A percentile compares a stretch with the other conserved stretches of the same genome.
These are phyloP conservation scores for Bradypodion ventrale DNA, from an alignment of 2,797 vertebrate species.

Conservation along the genomic window DNA sequence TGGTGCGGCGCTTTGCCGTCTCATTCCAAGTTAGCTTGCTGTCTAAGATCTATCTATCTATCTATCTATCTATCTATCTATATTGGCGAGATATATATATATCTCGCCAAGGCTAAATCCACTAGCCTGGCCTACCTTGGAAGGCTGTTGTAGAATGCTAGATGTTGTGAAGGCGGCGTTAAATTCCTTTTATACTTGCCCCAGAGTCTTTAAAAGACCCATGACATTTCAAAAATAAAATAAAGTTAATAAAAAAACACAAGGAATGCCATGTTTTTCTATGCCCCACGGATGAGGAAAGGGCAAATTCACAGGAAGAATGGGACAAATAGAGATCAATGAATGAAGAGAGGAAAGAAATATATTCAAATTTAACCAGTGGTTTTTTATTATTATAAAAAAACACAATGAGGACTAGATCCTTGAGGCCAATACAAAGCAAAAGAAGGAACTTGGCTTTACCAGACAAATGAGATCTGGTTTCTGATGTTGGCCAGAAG, in stretches of 20 bases:
- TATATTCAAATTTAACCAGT: background rate
- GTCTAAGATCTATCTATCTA: no score
- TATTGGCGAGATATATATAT: no score
- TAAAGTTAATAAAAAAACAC: no score
- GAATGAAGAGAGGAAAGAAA: no score
- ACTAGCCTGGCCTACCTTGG: background rate
- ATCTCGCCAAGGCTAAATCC: no score
- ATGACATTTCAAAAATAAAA: no score
- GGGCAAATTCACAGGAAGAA: background rate
- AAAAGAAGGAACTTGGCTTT: no score
- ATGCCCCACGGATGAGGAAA: background rate
- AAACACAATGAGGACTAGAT: background rate
- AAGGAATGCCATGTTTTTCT: background rate
- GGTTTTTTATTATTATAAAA: background rate
- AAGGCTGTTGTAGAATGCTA: background rate
- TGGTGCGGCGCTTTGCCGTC: no score
- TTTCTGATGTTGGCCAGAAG: background rate
- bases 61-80: no score
- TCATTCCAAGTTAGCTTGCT: no score
- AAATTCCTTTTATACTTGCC: background rate
- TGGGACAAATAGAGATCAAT: accelerated
- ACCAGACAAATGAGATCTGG: background rate
- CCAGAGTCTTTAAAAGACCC: background rate
- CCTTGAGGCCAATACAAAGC: background rate
- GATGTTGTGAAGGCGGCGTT: background rate